Evolutionary conservation across 92 coral and sea anemone species (phyloP), one percentile per base, ranked within the genome.

Genomic region (Palythoa grandiflora): DNA sequence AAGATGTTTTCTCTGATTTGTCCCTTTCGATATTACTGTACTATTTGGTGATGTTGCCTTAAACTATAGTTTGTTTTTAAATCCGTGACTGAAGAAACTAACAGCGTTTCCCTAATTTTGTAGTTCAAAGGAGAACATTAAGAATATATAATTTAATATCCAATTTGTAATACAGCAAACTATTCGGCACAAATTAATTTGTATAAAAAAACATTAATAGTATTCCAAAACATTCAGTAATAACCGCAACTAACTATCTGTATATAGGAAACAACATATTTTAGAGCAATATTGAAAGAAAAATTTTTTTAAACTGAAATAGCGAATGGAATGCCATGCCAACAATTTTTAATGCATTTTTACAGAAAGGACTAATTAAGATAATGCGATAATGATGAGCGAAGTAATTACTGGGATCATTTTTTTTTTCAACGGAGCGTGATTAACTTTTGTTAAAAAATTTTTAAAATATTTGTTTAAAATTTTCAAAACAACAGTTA

Each of bases 361-460:
- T 44, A 4, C 50, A 44, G 6, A 44, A 44, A 44, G 50, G 50
- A 1, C 50, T 44, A 44, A 44, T 44, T 44, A 44, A 44, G 50
- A 8, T 44, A 44, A 44, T 44, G 70, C n/a, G 70, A 63, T 63
- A 63, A 63, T 63, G 70, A 63, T 21, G 28, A 63, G 70, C 10
- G 65, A 59, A 11, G 13, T 54, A 54, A 54, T 54, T 54, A 9
- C 13, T 54, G 10, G 9, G 60, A 54, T 54, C 60, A 54, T 11
- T 59, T 17, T 6, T 12, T 12, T 59, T 59, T 59, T 20, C 2
- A 59, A 59, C n/a, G 66, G 16, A 14, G 1, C 6, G 35, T 17
- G 70, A 63, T 63, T 63, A 63, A 35, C 70, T 63, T n/a, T 63
- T 63, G 70, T 63, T 63, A 35, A 63, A 63, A 63, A n/a, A 61